phyloP scores from a whole-genome alignment of 1,140 invertebrate genomes.

The Arion vulgaris region DNA sequence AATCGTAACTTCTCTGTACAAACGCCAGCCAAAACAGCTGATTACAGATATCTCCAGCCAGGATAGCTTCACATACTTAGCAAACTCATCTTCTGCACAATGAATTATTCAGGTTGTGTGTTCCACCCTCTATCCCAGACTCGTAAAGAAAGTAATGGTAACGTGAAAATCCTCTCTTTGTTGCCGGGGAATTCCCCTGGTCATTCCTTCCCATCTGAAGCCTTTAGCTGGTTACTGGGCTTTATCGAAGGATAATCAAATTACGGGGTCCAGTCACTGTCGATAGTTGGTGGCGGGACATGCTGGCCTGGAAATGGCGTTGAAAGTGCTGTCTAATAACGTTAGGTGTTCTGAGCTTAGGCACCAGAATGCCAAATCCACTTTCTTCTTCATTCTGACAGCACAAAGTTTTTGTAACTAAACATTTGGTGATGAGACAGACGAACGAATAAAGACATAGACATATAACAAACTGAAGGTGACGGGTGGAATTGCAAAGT shows the following conservation, averaged over 20 bases:
- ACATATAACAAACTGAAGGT: background rate
- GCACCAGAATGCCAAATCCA: slow-evolving; percentile 24
- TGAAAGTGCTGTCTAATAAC: slow-evolving; percentile 28
- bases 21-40: slow-evolving; percentile 19
- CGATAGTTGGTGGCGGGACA: slow-evolving; percentile 27
- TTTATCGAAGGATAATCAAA: slow-evolving; percentile 36
- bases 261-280: slow-evolving; percentile 22
- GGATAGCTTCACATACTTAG: slow-evolving; percentile 27
- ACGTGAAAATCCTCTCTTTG: slow-evolving; percentile 29
- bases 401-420: slow-evolving; percentile 3
- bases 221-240: slow-evolving; percentile 26
- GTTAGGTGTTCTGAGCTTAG: slow-evolving; percentile 27
- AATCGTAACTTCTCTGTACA: too few relatives aligned
- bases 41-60: slow-evolving; percentile 32
- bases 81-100: slow-evolving; percentile 33
- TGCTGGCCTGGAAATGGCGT: slow-evolving; percentile 19
- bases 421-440: background rate
- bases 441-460: background rate
- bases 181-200: slow-evolving; percentile 5
- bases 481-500: too few relatives aligned
- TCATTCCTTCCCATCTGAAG: slow-evolving; percentile 1
- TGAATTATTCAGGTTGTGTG: slow-evolving; percentile 30
- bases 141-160: slow-evolving; percentile 24
- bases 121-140: background rate
- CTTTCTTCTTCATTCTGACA: slow-evolving; percentile 15